Conservation (phyloP, 2,113 vertebrate species). For the Marcusenius ussheri region DNA sequence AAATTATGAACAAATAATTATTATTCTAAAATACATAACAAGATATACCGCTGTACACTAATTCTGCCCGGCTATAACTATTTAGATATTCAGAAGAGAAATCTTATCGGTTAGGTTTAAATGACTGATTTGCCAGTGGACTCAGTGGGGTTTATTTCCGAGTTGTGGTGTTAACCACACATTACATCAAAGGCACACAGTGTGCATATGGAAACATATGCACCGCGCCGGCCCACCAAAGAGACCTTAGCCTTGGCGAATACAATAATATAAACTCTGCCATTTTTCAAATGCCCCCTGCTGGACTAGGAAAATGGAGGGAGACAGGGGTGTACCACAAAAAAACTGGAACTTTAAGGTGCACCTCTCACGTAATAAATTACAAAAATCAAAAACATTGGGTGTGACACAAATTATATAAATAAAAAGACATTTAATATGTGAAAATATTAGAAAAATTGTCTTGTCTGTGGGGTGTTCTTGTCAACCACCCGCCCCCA, state of each 20-base stretch:
- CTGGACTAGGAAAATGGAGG: not conserved
- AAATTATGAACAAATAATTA: not conserved
- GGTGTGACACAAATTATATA: not conserved
- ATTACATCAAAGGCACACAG: not conserved
- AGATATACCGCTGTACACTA: not conserved
- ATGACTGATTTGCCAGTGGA: not conserved
- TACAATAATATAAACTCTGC: slow-evolving; percentile 25
- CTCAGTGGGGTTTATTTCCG: not conserved
- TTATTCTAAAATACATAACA: not conserved
- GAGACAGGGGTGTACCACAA: not conserved
- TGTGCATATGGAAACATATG: not conserved
- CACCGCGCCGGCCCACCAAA: not conserved
- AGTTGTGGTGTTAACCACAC: not conserved
- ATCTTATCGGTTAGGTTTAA: not conserved
- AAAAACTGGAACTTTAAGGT: not conserved
- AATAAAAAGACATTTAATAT: not conserved
- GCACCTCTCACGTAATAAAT: not conserved
- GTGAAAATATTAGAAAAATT: not conserved
- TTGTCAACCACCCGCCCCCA: slow-evolving; percentile 3
- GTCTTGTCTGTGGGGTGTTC: not conserved
- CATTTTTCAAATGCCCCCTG: slow-evolving; percentile 21
- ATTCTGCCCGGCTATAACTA: not conserved
- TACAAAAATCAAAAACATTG: not conserved
- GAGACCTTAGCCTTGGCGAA: slow-evolving; percentile 15
- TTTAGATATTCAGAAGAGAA: not conserved